Base-by-base conservation (phyloP, 2,113 vertebrate species). In the Tetrax tetrax region DNA sequence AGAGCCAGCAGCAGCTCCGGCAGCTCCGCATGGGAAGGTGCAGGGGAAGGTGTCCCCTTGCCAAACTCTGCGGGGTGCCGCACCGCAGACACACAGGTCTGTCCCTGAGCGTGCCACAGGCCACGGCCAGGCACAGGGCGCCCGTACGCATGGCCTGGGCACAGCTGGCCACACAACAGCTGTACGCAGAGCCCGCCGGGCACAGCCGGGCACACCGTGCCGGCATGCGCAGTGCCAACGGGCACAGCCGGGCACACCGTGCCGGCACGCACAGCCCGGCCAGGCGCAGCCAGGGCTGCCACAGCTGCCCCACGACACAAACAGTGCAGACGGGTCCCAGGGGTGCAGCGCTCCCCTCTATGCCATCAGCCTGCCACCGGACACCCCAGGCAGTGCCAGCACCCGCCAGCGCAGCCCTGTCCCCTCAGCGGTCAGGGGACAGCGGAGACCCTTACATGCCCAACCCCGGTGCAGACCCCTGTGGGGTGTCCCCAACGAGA, bases 281-380 rank as follows among this genome's bases (percentile, higher is more conserved):
- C 61, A 47, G 57, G 33, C 59, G 56, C 37, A 79, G 33, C 70
- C 2, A 0, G 20, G 53, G 54, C 48, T 47, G 72, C 43, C 41
- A 51, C 64, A 43, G 38, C 72, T 17, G 2, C 64, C 81, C 84
- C 81, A 14, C 0, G 20, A 82, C 88, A 87, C 4, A 0, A 25
- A 45, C 3, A 4, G 27, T 51, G 41, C 82, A 38, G 60, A 37
- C 14, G 35, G 48, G 8, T 50, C 56, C 51, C 1, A 6, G 12
- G 19, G 33, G 33, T 61, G 22, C 66, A 27, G 50, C 0, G 0
- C 21, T 66, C 37, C 54, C 14, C 33, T 38, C 77, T n/a, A 0
- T 2, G 45, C 54, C 78, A 50, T 20, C 8, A 2, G 12, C 56
- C 38, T 63, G 31, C 38, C 35, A 54, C 28, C 9, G 1, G 27